Percentiles rank a stretch among this genome's conserved stretches.
Conservation (phyloP, 2,113 vertebrate genomes). For the Machaerirhynchus nigripectus region DNA sequence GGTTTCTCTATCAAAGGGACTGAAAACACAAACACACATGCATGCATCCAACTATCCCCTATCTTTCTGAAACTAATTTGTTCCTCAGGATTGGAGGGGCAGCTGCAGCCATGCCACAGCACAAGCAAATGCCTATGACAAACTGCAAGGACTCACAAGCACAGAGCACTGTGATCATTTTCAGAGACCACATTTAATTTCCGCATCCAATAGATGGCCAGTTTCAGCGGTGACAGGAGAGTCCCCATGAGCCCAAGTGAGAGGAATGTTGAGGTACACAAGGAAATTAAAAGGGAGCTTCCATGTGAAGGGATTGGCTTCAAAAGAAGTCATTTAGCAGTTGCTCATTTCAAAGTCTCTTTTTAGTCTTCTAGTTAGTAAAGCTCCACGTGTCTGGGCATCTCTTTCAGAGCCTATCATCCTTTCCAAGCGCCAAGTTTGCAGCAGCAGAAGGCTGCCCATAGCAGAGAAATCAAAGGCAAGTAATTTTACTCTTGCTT, state of each 20-base stretch:
- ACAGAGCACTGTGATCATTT: neutral
- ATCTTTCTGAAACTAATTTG: neutral
- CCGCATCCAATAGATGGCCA: neutral
- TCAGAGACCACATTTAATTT: neutral
- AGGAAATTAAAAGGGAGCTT: neutral
- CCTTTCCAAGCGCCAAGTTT: neutral
- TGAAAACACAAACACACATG: neutral
- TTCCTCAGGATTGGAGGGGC: neutral
- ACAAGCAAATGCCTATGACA: neutral
- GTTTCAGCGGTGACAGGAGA: neutral
- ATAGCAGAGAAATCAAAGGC: neutral
- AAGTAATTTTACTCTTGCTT: neutral
- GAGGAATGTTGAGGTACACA: accelerated
- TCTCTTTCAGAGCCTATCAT: neutral
- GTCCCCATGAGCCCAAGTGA: accelerated
- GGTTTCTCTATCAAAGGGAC: neutral
- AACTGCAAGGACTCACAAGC: neutral
- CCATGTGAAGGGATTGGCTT: neutral
- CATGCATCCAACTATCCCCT: neutral
- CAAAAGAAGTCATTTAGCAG: neutral
- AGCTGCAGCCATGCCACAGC: neutral
- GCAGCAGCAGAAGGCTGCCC: neutral
- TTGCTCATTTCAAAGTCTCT: neutral
- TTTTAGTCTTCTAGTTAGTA: neutral
- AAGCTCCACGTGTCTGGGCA: neutral